Evolutionary conservation across 2,113 vertebrate species (phyloP).

Genomic region (Natator depressus): DNA sequence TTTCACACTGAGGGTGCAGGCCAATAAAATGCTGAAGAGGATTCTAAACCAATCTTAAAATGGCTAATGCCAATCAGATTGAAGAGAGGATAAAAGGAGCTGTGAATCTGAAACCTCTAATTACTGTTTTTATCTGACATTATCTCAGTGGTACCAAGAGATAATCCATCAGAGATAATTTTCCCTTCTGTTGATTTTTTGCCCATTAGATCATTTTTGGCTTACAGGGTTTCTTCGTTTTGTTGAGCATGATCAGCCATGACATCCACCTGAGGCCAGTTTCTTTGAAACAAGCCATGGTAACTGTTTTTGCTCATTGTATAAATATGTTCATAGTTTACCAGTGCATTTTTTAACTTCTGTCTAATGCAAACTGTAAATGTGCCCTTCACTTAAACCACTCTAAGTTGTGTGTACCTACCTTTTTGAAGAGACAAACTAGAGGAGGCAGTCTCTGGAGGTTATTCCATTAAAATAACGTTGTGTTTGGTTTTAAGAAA

Average conservation of each 20-base stretch:
- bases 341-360: not conserved
- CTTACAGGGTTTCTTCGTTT: not conserved
- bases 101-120: not conserved
- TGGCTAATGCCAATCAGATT: conserved; percentile 54
- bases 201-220: not conserved
- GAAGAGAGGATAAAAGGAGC: conserved; percentile 20
- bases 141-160: conserved; percentile 33
- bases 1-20: not conserved
- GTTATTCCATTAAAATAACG: not conserved
- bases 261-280: not conserved
- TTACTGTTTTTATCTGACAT: conserved; percentile 17
- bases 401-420: not conserved
- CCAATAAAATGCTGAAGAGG: not conserved
- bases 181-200: conserved; percentile 3
- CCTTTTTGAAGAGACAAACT: not conserved
- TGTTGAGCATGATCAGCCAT: not conserved
- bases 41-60: not conserved
- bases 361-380: not conserved
- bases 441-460: not conserved
- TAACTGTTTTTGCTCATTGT: not conserved
- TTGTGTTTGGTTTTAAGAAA: not conserved
- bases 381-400: not conserved
- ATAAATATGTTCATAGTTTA: not conserved
- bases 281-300: not conserved
- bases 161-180: conserved; percentile 45